Evolutionary conservation across 2,797 vertebrate species (phyloP), one percentile per base, ranked within the genome.

Genomic region (Macropodus opercularis): DNA sequence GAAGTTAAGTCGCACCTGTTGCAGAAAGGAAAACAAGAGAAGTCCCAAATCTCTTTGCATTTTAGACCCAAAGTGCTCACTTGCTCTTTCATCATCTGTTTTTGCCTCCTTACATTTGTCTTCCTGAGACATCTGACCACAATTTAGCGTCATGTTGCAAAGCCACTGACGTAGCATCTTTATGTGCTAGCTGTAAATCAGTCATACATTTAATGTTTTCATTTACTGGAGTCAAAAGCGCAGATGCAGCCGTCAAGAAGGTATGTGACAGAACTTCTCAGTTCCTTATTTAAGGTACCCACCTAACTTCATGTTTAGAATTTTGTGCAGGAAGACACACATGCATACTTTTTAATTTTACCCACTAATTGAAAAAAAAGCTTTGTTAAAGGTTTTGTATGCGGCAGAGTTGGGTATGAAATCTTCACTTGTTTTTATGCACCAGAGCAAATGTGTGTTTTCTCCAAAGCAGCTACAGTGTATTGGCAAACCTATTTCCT

Each of bases 1-100:
- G 77, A 80, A 79, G 64, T 55, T n/a, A 41, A 61, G 50, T 57
- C 3, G 6, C 79, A 86, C 76, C 83, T 87, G 81, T 69, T 65
- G 39, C 26, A 44, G 31, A 43, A 34, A 2, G 41, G 14, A 36
- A 18, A 18, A 48, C 14, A 18, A 56, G 35, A 26, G 34, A 34
- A 29, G 3, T 38, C 46, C 13, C 26, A 23, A 62, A 41, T 60
- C 38, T 58, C 34, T 48, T 50, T 53, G 67, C 55, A 49, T 48
- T 29, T 65, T 27, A 41, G 55, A 47, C 24, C 24, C 39, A 43
- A 40, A 51, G 26, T 26, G 12, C 4, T 46, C 35, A 35, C 41
- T 24, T 23, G 42, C 15, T n/a, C 15, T 38, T 67, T 39, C 18
- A 36, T 42, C 29, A 9, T 55, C 42, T 51, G 40, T 39, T 8